A percentile compares a stretch with the other conserved stretches of the same genome.
Conservation (phyloP, 2,113 vertebrate genomes). For the Cebus imitator region DNA sequence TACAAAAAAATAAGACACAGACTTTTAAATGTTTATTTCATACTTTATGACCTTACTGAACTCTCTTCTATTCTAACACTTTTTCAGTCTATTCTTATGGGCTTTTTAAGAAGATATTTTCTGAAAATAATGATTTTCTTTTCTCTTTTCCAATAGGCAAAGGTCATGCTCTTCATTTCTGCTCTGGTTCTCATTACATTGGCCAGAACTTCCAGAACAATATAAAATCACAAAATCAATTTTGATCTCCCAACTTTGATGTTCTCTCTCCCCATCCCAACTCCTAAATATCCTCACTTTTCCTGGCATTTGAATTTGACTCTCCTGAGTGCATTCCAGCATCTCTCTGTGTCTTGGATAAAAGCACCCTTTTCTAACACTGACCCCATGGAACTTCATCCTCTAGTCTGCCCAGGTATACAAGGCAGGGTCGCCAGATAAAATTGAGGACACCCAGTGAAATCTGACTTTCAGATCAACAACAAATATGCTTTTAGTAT, state of each 20-base stretch:
- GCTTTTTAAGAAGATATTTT: constrained; percentile 37
- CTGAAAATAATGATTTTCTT: constrained; percentile 26
- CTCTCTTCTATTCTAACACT: neutral
- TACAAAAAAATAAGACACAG: constrained; percentile 28
- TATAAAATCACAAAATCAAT: neutral
- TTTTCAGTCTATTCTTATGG: constrained; percentile 22
- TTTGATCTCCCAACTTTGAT: neutral
- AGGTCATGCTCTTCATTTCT: constrained; percentile 26
- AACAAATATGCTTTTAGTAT: neutral
- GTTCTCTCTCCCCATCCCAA: neutral
- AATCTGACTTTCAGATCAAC: constrained; percentile 10
- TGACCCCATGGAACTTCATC: neutral
- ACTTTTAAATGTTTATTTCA: constrained; percentile 46
- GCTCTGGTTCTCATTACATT: constrained; percentile 12
- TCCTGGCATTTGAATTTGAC: neutral
- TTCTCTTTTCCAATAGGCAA: constrained; percentile 26
- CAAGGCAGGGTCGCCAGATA: neutral
- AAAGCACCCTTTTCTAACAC: neutral
- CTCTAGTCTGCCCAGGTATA: neutral
- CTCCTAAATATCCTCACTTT: neutral
- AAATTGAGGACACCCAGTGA: neutral
- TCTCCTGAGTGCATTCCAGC: neutral
- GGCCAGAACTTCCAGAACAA: neutral
- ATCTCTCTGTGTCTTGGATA: neutral
- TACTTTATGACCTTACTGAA: constrained; percentile 43